Base-by-base conservation (phyloP, 2,113 vertebrate genomes). In the Haemorhous mexicanus region DNA sequence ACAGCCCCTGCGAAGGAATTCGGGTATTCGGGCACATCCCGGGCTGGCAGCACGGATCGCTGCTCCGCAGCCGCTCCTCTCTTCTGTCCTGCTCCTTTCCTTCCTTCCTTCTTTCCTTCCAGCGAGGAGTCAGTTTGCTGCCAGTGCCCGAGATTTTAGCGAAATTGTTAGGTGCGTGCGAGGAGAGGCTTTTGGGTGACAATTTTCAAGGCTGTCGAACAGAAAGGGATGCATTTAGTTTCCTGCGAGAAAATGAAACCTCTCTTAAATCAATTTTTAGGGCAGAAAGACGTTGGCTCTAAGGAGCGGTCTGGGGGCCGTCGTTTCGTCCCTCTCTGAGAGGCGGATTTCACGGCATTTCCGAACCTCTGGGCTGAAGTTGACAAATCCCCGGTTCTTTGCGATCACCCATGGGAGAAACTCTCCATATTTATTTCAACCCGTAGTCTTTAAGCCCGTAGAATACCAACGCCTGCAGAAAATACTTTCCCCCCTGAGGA, bases 171-270 rank as follows among this genome's bases (percentile, higher is more conserved):
- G 83, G 27, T 74, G 74, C n/a, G 26, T 61, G 59, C 13, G 59
- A 88, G 35, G 30, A 72, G 80, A 16, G 27, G 21, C 5, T 70
- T 78, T 84, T 72, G 58, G 26, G 66, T 6, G 63, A 33, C 26
- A 22, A 35, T 63, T 62, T 63, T 37, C 50, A 3, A 49, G 59
- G 59, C 62, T 89, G 73, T 27, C 14, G 59, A 43, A 32, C 4
- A 46, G 84, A 37, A 52, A 73, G 69, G 8, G 74, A 23, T 22
- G 41, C 59, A 7, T 73, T 84, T 58, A 73, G 67, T 85, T 92
- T 66, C n/a, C 63, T n/a, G 68, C 68, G 13, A 14, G 56, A 73
- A 91, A 93, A 85, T 32, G 82, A 93, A 93, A 91, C n/a, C 18
- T 23, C 33, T 47, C 69, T 33, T 11, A 49, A 96, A 95, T 62